Evolutionary conservation across 92 coral and sea anemone species (phyloP), one percentile per base, ranked within the genome.

Genomic region (Plumapathes pennacea): DNA sequence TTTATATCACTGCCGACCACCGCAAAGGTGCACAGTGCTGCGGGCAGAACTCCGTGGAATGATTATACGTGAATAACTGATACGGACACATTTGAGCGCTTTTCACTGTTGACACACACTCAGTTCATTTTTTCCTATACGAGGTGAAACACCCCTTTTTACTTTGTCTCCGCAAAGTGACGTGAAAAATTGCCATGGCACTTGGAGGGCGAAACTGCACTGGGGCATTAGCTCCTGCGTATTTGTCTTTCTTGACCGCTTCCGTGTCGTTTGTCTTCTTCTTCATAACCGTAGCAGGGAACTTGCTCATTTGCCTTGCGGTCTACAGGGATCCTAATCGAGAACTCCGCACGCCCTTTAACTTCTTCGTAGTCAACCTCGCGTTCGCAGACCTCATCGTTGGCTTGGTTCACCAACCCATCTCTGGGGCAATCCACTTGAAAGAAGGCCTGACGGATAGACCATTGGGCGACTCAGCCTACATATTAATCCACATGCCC

Each of bases 331-430:
- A 85, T 42, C 94, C 94, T 1, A 64, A 79, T 57, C 64, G 61
- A 22, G 52, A 85, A 56, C 81, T 85, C 14, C 32, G 68, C 50
- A 71, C 94, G 23, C 84, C 85, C n/a, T 85, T 85, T 26, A 80
- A 85, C 64, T 85, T 72, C 50, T 85, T 85, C 21, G 82, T 82
- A 0, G 57, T 85, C 54, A 85, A 85, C 50, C 59, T 85, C 25
- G 85, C 88, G 4, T 45, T 82, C 53, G 79, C 94, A 14, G 94
- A 85, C 71, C 66, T 85, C 15, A 34, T 75, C 24, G 59, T 85
- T 2, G 94, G 94, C 32, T 33, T 61, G 18, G 38, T 85, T 4
- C 53, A 86, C 24, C 87, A 85, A 44, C 94, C 94, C n/a, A 72
- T 78, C 0, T 80, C 72, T 15, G 59, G 74, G 5, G 72, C 62